phyloP scores from a whole-genome alignment of 2,888 invertebrate species.

The Adineta ricciae region DNA sequence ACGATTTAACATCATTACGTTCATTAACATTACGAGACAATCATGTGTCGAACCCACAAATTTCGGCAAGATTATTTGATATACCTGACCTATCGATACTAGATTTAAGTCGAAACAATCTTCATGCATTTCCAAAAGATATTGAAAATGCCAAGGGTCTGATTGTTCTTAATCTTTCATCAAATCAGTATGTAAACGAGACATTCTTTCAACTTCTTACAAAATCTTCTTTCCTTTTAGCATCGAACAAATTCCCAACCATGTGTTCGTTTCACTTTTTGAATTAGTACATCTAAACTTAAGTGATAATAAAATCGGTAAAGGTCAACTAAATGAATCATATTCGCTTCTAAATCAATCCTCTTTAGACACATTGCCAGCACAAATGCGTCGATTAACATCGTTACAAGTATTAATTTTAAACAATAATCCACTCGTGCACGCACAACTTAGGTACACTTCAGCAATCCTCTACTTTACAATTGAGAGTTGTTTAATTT shows the following conservation, averaged over 20 bases:
- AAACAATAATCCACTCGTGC: constrained; percentile 81
- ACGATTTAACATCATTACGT: neutral
- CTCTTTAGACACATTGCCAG: constrained; percentile 74
- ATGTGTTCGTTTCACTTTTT: constrained; percentile 85
- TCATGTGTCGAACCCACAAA: constrained; percentile 6
- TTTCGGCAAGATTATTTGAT: constrained; percentile 7
- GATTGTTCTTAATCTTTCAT: constrained; percentile 84
- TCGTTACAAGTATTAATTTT: constrained; percentile 85
- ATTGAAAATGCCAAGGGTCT: constrained; percentile 81
- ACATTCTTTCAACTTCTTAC: too few species aligned
- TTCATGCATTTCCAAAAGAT: constrained; percentile 89
- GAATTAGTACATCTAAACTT: constrained; percentile 86
- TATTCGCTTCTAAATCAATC: constrained; percentile 13
- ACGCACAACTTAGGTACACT: constrained; percentile 75
- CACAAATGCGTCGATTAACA: constrained; percentile 83
- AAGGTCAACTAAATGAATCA: too few species aligned
- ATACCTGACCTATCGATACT: neutral
- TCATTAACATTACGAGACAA: constrained; percentile 3
- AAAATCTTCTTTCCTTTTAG: neutral
- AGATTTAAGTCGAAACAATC: constrained; percentile 84
- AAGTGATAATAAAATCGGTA: constrained; percentile 71
- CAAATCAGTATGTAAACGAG: constrained; percentile 67
- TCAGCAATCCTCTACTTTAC: neutral
- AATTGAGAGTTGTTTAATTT: neutral
- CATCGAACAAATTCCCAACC: constrained; percentile 81